phyloP scores from a whole-genome alignment of 2,888 invertebrate species.

The Hydroisotoma schaefferi region DNA sequence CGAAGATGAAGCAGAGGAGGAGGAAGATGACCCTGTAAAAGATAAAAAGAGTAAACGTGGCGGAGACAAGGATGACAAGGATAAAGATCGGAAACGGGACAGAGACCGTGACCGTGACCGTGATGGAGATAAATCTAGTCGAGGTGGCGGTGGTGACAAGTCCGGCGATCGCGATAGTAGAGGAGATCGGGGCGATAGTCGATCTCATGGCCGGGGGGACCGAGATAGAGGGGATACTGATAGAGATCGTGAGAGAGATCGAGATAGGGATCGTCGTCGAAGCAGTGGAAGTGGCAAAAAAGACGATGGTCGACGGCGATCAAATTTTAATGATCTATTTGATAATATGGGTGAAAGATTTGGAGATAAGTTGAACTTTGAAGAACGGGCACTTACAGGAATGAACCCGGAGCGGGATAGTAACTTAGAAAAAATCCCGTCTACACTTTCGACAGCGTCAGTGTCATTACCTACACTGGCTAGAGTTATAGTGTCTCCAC shows the following conservation, averaged over 20 bases:
- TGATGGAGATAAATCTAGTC: constrained; percentile 21
- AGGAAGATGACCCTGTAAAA: constrained; percentile 2
- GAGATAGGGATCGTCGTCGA: constrained; percentile 6
- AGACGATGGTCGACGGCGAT: constrained; percentile 3
- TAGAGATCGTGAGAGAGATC: not conserved
- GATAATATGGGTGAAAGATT: not conserved
- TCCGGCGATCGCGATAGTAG: constrained; percentile 21
- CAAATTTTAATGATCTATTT: constrained; percentile 11
- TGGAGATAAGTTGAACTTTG: no score
- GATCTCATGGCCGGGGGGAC: constrained; percentile 9
- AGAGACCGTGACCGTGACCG: constrained; percentile 3
- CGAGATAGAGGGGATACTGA: constrained; percentile 19
- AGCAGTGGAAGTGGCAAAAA: constrained; percentile 6
- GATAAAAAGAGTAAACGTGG: constrained; percentile 21
- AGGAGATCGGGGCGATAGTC: constrained; percentile 13
- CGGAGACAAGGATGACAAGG: constrained; percentile 25
- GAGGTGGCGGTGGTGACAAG: constrained; percentile 11
- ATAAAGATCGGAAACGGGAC: constrained; percentile 15
- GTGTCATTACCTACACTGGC: no score
- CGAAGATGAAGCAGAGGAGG: not conserved
- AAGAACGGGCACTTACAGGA: no score
- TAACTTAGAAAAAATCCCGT: no score
- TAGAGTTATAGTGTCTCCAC: no score
- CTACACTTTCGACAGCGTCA: no score
- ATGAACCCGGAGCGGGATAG: no score